phyloP scores from a whole-genome alignment of 1,140 invertebrate genomes.

The Telenomus remus region DNA sequence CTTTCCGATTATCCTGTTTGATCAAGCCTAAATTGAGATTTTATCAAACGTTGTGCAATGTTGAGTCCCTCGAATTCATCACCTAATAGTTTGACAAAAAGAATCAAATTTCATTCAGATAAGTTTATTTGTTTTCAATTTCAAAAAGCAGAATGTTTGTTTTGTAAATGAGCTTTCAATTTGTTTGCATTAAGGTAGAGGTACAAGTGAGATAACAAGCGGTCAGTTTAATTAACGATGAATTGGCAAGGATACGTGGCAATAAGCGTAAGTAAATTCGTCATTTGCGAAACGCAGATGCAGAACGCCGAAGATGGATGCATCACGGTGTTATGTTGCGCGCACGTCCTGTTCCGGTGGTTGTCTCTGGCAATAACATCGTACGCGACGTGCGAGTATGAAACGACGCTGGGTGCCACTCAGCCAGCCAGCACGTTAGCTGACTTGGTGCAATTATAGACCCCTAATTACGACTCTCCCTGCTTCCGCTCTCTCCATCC shows the following conservation, averaged over 20 bases:
- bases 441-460: constrained; percentile 71
- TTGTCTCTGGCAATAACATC: constrained; percentile 49
- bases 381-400: constrained; percentile 52
- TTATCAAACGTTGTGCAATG: background rate
- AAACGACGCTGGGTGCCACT: constrained; percentile 58
- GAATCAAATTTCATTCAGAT: no score
- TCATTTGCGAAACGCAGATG: constrained; percentile 37
- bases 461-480: constrained; percentile 66
- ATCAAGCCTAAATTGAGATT: background rate
- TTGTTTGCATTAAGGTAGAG: no score
- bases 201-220: no score
- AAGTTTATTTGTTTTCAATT: no score
- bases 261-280: constrained; percentile 37
- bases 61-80: background rate
- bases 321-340: constrained; percentile 44
- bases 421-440: constrained; percentile 63
- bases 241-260: no score
- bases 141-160: no score
- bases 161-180: no score
- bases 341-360: constrained; percentile 51
- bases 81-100: background rate
- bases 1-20: background rate
- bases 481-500: constrained; percentile 14
- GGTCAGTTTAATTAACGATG: no score
- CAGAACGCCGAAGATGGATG: constrained; percentile 29